A percentile compares a stretch with the other conserved stretches of the same genome.
Evolutionary conservation across 1,140 invertebrate species (phyloP).

Genomic region (Grapholita molesta): DNA sequence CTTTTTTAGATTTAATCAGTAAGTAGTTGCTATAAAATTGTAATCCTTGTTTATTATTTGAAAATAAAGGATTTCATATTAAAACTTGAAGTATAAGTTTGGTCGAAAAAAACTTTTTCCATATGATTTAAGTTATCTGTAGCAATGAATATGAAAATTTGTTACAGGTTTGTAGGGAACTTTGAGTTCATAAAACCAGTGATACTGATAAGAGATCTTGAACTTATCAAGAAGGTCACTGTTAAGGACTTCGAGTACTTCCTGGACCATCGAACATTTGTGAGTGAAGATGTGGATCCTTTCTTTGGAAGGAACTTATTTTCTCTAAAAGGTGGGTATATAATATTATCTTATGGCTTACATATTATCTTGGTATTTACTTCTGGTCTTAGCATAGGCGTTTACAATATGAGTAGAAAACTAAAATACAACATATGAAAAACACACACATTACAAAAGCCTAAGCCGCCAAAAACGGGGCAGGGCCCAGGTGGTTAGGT

Average conservation of each 20-base stretch:
- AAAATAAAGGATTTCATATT: too few relatives aligned
- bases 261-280: constrained; percentile 74
- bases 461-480: too few relatives aligned
- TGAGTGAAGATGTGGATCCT: constrained; percentile 68
- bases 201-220: constrained; percentile 79
- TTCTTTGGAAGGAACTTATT: constrained; percentile 78
- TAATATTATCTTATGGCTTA: neutral
- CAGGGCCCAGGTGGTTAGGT: too few relatives aligned
- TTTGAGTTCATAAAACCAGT: constrained; percentile 76
- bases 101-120: neutral
- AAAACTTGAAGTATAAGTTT: neutral
- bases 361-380: neutral
- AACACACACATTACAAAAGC: too few relatives aligned
- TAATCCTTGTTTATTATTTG: too few relatives aligned
- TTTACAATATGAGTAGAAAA: too few relatives aligned
- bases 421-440: too few relatives aligned
- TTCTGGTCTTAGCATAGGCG: neutral
- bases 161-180: constrained; percentile 50
- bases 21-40: too few relatives aligned
- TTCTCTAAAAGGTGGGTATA: constrained; percentile 69
- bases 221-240: constrained; percentile 80
- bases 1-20: too few relatives aligned
- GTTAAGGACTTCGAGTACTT: constrained; percentile 84
- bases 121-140: neutral
- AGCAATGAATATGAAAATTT: neutral